A percentile compares a stretch with the other conserved stretches of the same genome.
phyloP scores from a whole-genome alignment of 2,888 invertebrate genomes.

The Cosmopolites sordidus region DNA sequence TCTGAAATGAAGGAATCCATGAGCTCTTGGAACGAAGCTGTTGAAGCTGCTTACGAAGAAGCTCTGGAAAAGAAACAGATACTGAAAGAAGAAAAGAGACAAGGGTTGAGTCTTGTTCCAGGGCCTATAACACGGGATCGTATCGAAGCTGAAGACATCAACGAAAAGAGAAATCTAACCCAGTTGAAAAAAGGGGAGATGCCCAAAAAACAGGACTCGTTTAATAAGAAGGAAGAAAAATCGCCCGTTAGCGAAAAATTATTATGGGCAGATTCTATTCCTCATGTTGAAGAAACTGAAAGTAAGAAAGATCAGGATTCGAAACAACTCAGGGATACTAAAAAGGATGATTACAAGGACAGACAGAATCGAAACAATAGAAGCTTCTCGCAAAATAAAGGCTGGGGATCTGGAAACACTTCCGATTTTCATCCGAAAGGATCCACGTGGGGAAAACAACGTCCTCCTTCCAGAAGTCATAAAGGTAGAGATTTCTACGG shows the following conservation, averaged over 20 bases:
- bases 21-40: conserved; percentile 27
- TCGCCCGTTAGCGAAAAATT: conserved; percentile 34
- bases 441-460: conserved; percentile 15
- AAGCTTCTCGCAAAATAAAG: conserved; percentile 32
- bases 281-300: conserved; percentile 8
- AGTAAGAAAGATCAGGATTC: conserved; percentile 15
- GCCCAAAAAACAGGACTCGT: conserved; percentile 26
- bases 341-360: conserved; percentile 43
- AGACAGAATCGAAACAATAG: conserved; percentile 33
- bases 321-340: conserved; percentile 8
- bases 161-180: conserved; percentile 51
- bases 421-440: conserved; percentile 33
- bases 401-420: conserved; percentile 31
- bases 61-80: conserved; percentile 28
- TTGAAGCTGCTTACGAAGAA: conserved; percentile 43
- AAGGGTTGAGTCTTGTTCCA: conserved; percentile 43
- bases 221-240: conserved; percentile 34
- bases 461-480: conserved; percentile 47
- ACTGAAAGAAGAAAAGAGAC: conserved; percentile 31
- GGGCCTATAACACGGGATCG: conserved; percentile 60
- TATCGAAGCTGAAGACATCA: conserved; percentile 55
- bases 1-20: conserved; percentile 41
- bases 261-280: conserved; percentile 48
- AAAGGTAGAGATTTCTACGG: conserved; percentile 58
- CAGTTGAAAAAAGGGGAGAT: conserved; percentile 45